These are phyloP conservation scores for Tipula confusa DNA, from an alignment of 2,888 invertebrate species.

Conservation along the genomic window DNA sequence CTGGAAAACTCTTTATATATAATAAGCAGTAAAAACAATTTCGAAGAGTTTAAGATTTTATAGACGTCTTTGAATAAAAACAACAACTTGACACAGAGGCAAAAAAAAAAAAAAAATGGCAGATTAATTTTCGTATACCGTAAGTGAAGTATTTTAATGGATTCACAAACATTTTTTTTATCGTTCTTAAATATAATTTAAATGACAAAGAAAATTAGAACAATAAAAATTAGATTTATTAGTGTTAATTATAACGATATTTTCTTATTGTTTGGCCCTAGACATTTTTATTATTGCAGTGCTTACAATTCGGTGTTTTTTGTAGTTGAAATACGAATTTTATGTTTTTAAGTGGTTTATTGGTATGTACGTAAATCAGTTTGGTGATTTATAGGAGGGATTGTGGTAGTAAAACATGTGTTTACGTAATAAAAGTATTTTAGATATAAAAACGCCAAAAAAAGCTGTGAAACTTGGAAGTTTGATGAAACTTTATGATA, in stretches of 20 bases:
- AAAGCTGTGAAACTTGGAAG: too few relatives aligned
- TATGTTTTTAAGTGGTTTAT: not conserved
- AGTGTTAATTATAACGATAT: conserved; percentile 1
- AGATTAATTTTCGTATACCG: not conserved
- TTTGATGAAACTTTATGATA: too few relatives aligned
- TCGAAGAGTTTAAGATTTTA: not conserved
- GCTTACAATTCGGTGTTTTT: not conserved
- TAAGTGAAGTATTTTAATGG: not conserved
- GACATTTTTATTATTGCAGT: not conserved
- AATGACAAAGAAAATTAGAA: conserved; percentile 25
- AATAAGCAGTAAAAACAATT: conserved; percentile 12
- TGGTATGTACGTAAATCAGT: not conserved
- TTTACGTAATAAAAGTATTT: not conserved
- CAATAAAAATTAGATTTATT: conserved; percentile 12
- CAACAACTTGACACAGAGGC: not conserved
- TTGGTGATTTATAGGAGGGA: not conserved
- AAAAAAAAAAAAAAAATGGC: not conserved
- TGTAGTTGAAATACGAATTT: not conserved
- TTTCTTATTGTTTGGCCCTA: not conserved
- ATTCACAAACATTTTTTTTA: not conserved
- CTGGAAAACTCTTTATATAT: not conserved
- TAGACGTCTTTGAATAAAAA: not conserved
- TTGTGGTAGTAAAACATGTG: not conserved
- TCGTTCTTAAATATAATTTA: not conserved
- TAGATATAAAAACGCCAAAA: too few relatives aligned